Evolutionary conservation across 2,797 vertebrate genomes (phyloP).

Genomic region (Stomatorhinus walkeri): DNA sequence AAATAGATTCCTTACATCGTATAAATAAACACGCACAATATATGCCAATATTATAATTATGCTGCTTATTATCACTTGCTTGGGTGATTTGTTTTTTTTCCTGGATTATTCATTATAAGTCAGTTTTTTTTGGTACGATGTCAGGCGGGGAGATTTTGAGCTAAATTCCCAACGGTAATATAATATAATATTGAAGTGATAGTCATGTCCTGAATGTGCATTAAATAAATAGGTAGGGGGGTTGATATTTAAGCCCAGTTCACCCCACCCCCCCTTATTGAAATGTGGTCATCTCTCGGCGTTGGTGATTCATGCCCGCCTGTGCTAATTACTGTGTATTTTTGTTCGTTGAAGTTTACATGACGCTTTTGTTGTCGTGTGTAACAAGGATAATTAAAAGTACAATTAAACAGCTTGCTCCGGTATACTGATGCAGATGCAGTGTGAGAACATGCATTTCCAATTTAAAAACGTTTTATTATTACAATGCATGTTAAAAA

Average conservation of each 20-base stretch:
- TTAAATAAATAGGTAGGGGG: background rate
- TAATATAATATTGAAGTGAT: conserved; percentile 17
- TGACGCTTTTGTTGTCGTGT: conserved; percentile 26
- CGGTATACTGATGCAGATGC: conserved; percentile 33
- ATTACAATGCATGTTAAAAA: background rate
- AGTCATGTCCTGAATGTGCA: conserved; percentile 15
- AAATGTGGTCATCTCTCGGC: background rate
- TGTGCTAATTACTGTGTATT: conserved; percentile 25
- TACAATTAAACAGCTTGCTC: conserved; percentile 42
- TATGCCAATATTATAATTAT: conserved; percentile 54
- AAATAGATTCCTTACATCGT: conserved; percentile 64
- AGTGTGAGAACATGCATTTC: conserved; percentile 49
- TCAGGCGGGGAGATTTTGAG: conserved; percentile 16
- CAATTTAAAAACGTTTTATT: conserved; percentile 45
- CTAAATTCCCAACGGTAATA: background rate
- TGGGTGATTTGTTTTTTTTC: conserved; percentile 45
- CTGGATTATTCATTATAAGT: conserved; percentile 45
- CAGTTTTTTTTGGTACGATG: conserved; percentile 31
- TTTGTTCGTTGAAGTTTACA: conserved; percentile 33
- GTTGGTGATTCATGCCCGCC: conserved; percentile 1
- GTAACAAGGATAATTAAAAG: conserved; percentile 38
- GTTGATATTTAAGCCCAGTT: conserved; percentile 20
- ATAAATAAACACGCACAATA: conserved; percentile 55
- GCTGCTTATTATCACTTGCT: conserved; percentile 59
- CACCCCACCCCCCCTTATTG: conserved; percentile 16